Base-by-base conservation (phyloP, 2,888 invertebrate species). In the Drosophila parthenogenetica region DNA sequence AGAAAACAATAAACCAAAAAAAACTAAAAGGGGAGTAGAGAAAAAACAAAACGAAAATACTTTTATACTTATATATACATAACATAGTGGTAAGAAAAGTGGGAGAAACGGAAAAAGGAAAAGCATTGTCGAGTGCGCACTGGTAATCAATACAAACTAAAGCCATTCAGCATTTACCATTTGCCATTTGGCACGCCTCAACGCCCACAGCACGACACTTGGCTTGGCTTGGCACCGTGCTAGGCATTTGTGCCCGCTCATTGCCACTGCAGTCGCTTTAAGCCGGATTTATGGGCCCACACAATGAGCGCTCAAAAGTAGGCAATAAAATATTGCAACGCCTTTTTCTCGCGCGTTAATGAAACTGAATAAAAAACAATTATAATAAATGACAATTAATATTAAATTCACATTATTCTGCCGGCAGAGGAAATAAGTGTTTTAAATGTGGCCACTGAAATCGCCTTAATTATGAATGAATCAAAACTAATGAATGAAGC, bases 1-100 rank as follows among this genome's bases (percentile, higher is more conserved):
- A 75, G 83, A 88, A 88, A 86, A 86, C 87, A 86, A 88, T 84
- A 88, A 88, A 82, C 79, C 66, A 45, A 42, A 25, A 45, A 48
- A 35, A 8, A n/a, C n/a, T n/a, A 45, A 2, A 45, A 29, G 29
- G 29, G 8, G 29, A 8, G 16, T 8, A 37, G 13, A 16, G 51
- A 32, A 69, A 57, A 55, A 77, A 63, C 40, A 45, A 43, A 62
- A 49, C 45, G 29, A 48, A 62, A 39, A 46, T 11, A 46, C 17
- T 46, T 22, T 48, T 43, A 35, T 55, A 54, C 13, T 13, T 48
- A n/a, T 49, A 49, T 49, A 35, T 19, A 49, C 11, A 37, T 11
- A 29, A 53, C 25, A 53, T 13, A 13, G 25, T 11, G 29, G 35
- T 13, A 35, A 35, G 35, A 35, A 35, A 35, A 35, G 35, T 35